phyloP scores from a whole-genome alignment of 2,888 invertebrate species.

The Philereme transversata region DNA sequence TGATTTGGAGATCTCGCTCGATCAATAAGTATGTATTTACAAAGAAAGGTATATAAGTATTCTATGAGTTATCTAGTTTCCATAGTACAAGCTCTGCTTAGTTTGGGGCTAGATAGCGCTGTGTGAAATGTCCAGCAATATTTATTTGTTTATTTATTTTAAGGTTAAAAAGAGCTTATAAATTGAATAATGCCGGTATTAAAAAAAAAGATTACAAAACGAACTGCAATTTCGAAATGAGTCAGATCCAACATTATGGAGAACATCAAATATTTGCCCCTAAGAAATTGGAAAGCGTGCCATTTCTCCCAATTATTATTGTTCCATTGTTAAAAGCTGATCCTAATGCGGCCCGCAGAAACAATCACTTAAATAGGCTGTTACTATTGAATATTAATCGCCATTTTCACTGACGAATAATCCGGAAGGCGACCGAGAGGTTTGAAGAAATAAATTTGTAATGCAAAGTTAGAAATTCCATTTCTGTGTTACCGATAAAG shows the following conservation, averaged over 20 bases:
- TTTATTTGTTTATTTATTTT: too few relatives aligned
- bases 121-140: too few relatives aligned
- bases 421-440: slow-evolving; percentile 69
- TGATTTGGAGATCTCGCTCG: too few relatives aligned
- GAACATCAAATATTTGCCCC: slow-evolving; percentile 64
- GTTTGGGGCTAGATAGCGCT: too few relatives aligned
- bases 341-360: slow-evolving; percentile 63
- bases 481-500: slow-evolving; percentile 77
- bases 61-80: too few relatives aligned
- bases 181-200: not conserved
- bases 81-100: too few relatives aligned
- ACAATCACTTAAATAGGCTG: slow-evolving; percentile 82
- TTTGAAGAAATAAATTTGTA: slow-evolving; percentile 80
- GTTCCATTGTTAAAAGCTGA: slow-evolving; percentile 61
- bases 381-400: slow-evolving; percentile 83
- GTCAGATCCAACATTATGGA: slow-evolving; percentile 57
- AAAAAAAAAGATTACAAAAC: not conserved
- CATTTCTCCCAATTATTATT: slow-evolving; percentile 68
- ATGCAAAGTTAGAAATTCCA: slow-evolving; percentile 82
- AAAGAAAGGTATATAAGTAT: too few relatives aligned
- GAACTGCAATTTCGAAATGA: slow-evolving; percentile 28
- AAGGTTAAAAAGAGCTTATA: slow-evolving; percentile 1
- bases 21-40: too few relatives aligned
- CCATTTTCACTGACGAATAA: slow-evolving; percentile 80
- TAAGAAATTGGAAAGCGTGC: slow-evolving; percentile 60